Conservation (phyloP, 35 echinoderm and acorn worm species). For the Apostichopus californicus region DNA sequence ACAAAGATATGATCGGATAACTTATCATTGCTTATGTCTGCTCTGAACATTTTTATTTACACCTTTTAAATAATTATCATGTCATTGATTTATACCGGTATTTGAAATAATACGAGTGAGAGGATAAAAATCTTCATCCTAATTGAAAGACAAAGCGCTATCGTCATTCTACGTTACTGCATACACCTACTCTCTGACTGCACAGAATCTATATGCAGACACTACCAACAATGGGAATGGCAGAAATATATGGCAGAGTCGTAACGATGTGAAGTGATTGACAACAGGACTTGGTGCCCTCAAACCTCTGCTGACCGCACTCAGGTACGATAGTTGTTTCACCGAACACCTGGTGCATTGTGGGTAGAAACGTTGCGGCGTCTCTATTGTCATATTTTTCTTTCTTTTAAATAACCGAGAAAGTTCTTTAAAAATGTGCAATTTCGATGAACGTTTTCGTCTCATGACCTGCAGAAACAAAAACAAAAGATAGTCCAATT, state of each 20-base stretch:
- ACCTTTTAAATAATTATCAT: no score
- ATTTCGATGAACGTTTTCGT: not conserved
- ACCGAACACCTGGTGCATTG: slow-evolving; percentile 77
- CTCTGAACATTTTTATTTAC: no score
- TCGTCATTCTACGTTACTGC: no score
- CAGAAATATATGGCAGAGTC: slow-evolving; percentile 80
- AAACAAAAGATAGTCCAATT: not conserved
- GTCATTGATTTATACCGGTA: no score
- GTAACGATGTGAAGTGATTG: slow-evolving; percentile 69
- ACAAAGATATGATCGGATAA: no score
- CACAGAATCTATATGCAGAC: slow-evolving; percentile 32
- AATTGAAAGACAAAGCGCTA: no score
- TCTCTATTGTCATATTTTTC: not conserved
- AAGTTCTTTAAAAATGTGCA: not conserved
- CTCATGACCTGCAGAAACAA: slow-evolving; percentile 13
- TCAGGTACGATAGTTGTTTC: slow-evolving; percentile 57
- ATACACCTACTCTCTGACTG: not conserved
- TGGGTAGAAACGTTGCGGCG: slow-evolving; percentile 75
- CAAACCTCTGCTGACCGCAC: slow-evolving; percentile 30
- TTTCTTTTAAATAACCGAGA: not conserved
- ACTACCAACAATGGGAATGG: slow-evolving; percentile 65
- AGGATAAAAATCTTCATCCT: no score
- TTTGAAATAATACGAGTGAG: no score
- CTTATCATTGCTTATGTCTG: no score
- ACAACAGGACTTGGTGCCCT: slow-evolving; percentile 58